Percentiles rank a stretch among this genome's conserved stretches.
These are phyloP conservation scores for Callipepla californica DNA, from an alignment of 2,113 vertebrate genomes.

Conservation along the genomic window DNA sequence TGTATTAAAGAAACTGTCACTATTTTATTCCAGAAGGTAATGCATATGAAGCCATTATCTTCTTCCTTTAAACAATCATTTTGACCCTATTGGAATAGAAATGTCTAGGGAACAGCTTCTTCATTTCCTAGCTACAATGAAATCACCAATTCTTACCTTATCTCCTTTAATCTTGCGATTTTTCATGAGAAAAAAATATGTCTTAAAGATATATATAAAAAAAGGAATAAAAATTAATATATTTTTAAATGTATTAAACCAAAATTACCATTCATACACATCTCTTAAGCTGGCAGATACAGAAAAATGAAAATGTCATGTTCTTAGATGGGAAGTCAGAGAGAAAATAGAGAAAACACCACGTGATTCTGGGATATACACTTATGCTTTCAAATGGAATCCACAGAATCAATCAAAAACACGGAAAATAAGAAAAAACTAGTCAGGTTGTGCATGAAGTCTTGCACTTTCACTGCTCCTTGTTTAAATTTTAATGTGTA, in stretches of 20 bases:
- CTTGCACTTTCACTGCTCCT: neutral
- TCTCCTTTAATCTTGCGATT: neutral
- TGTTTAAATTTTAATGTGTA: neutral
- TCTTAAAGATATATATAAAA: neutral
- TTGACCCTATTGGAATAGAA: neutral
- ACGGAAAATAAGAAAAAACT: neutral
- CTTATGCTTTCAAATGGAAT: neutral
- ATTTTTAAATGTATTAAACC: neutral
- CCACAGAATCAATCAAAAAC: neutral
- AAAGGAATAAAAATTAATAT: neutral
- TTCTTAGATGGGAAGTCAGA: neutral
- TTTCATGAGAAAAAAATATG: neutral
- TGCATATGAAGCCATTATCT: neutral
- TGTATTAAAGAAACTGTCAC: neutral
- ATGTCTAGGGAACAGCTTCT: neutral
- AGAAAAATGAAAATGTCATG: neutral
- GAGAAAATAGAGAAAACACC: neutral
- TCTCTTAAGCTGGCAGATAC: neutral
- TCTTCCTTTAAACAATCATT: neutral
- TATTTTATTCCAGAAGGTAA: neutral
- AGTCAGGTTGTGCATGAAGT: neutral
- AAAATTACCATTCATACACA: neutral
- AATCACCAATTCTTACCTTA: neutral
- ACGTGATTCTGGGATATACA: neutral
- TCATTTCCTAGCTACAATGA: neutral